Base-by-base conservation (phyloP, 1,140 invertebrate species). In the Hylaeus volcanicus region DNA sequence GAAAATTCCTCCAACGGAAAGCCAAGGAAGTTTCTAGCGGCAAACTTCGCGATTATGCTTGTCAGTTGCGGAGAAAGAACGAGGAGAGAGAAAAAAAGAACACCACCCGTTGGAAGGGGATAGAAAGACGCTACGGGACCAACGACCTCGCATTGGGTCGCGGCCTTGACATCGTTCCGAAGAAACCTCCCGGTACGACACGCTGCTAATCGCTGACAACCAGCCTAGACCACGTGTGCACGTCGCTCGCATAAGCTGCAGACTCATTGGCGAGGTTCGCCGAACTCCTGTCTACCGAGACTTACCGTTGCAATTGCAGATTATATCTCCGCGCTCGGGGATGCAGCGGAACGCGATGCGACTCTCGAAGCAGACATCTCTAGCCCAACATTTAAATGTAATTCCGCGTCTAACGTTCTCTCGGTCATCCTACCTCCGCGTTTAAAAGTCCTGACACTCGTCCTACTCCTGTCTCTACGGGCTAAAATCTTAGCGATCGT, bases 81-180 rank as follows among this genome's bases (percentile, higher is more conserved):
- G 11, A 55, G 39, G 58, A 12, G 45, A 14, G 41, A 45, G 60
- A 75, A 26, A 12, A 82, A 63, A 65, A 56, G 64, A 64, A 5
- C 12, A 37, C 3, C 51, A 39, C 4, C 39, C 3, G 39, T 5
- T 43, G 39, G 51, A n/a, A 41, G 26, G 61, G 37, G 39, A 63
- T 61, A 80, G 61, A 79, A 72, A 83, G 66, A 76, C 56, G 43
- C 45, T 45, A 14, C 55, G 78, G 66, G 85, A 68, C 43, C 86
- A 89, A 91, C 81, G 88, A 91, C 89, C 90, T 89, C 89, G 63
- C 86, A 92, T 89, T 92, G 84, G 90, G 90, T 92, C 90, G 81
- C 88, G 89, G 90, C 91, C 90, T 92, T 92, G 90, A 91, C 91
- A 89, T 90, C 88, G 82, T 91, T 92, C 81, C 79, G 85, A 87